Conservation (phyloP, 2,888 invertebrate genomes). For the Platycnemis pennipes region DNA sequence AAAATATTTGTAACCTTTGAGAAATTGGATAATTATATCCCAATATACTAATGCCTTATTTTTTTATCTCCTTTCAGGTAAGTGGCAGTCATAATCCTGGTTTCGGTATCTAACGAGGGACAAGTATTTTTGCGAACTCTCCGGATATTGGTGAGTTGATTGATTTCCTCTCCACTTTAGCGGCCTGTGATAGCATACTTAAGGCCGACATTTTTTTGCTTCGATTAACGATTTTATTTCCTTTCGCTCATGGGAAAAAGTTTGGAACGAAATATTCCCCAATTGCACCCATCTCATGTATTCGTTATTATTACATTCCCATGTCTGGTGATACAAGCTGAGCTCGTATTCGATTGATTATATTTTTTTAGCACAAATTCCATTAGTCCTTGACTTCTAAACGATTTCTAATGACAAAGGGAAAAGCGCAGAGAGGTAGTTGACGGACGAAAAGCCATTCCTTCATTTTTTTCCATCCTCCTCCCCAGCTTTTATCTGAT, state of each 20-base stretch:
- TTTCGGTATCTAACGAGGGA: background rate
- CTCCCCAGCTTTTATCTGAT: background rate
- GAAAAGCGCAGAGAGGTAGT: background rate
- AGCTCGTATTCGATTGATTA: background rate
- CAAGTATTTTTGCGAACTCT: background rate
- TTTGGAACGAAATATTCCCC: background rate
- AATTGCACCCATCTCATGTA: background rate
- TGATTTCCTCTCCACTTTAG: background rate
- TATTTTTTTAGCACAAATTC: background rate
- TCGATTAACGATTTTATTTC: background rate
- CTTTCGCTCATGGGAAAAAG: background rate
- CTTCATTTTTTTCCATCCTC: background rate
- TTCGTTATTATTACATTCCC: background rate
- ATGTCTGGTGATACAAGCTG: background rate
- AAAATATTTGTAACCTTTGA: no score
- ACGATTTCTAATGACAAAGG: background rate
- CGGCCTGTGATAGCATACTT: background rate
- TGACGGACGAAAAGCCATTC: background rate
- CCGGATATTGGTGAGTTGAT: background rate
- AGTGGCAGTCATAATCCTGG: background rate
- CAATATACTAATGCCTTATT: background rate
- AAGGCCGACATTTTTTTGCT: background rate
- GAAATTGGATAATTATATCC: background rate
- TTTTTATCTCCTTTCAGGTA: background rate
- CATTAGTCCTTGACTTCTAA: background rate